A percentile compares a stretch with the other conserved stretches of the same genome.
These are phyloP conservation scores for Julus scandinavius DNA, from an alignment of 2,888 invertebrate genomes.

Conservation along the genomic window DNA sequence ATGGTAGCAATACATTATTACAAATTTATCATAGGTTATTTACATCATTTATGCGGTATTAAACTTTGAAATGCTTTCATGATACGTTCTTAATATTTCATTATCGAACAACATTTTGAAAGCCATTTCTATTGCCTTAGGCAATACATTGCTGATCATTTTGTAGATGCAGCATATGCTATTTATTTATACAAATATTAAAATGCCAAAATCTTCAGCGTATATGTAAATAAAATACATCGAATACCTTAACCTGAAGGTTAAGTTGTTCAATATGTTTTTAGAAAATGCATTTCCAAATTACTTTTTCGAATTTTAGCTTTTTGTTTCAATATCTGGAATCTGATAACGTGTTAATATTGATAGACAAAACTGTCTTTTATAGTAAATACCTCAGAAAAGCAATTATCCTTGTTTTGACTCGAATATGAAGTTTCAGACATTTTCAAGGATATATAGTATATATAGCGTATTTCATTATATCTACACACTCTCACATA, in stretches of 20 bases:
- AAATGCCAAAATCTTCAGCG: not conserved
- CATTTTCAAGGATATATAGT: not conserved
- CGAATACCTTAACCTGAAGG: not conserved
- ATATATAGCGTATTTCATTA: not conserved
- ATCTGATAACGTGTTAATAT: too few species aligned
- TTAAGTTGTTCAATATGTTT: too few species aligned
- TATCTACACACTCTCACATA: not conserved
- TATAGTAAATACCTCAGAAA: not conserved
- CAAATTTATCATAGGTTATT: not conserved
- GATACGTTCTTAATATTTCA: conserved; percentile 31
- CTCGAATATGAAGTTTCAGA: not conserved
- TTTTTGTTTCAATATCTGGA: too few species aligned
- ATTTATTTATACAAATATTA: not conserved
- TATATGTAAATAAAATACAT: not conserved
- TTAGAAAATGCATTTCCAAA: not conserved
- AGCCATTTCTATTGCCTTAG: not conserved
- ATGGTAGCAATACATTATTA: not conserved
- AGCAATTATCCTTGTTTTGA: not conserved
- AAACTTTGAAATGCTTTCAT: conserved; percentile 11
- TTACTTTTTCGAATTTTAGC: not conserved
- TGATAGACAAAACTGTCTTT: too few species aligned
- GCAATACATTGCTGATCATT: conserved; percentile 19
- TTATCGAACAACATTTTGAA: not conserved
- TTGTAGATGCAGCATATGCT: not conserved
- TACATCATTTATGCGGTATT: conserved; percentile 5